Percentiles rank a stretch among this genome's conserved stretches.
Evolutionary conservation across 2,113 vertebrate genomes (phyloP).

Genomic region (Alligator mississippiensis): DNA sequence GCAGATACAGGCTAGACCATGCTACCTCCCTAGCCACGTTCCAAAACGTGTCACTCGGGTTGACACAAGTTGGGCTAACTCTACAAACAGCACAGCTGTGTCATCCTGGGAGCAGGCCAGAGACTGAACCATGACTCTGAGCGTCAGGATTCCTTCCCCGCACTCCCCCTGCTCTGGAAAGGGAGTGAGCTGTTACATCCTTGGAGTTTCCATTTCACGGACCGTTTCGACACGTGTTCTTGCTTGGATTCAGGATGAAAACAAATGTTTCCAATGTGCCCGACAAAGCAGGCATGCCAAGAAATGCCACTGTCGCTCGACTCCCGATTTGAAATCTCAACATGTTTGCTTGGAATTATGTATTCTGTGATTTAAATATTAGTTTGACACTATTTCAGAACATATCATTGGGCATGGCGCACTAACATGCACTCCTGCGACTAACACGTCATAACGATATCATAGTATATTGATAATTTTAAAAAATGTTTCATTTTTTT

Average conservation of each 20-base stretch:
- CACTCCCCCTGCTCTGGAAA: rapidly evolving
- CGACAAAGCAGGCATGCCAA: neutral
- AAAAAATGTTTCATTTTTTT: slow-evolving; percentile 40
- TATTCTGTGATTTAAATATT: too few relatives aligned
- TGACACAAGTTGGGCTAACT: neutral
- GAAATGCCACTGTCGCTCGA: neutral
- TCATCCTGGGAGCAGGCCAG: neutral
- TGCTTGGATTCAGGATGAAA: rapidly evolving
- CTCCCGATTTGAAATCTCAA: too few relatives aligned
- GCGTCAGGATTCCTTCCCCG: neutral
- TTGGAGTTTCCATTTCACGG: slow-evolving; percentile 39
- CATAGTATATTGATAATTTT: slow-evolving; percentile 51
- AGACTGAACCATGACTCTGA: rapidly evolving
- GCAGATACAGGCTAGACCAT: rapidly evolving
- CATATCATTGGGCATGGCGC: too few relatives aligned
- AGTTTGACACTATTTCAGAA: too few relatives aligned
- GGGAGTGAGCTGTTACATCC: neutral
- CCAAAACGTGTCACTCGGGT: rapidly evolving
- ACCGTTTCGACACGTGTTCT: neutral
- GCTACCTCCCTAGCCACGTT: rapidly evolving
- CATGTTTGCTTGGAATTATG: too few relatives aligned
- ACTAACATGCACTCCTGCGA: neutral
- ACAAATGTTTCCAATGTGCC: neutral
- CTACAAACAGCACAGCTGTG: neutral
- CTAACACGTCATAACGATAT: slow-evolving; percentile 25